A percentile compares a stretch with the other conserved stretches of the same genome.
These are phyloP conservation scores for Clarias batrachus DNA, from an alignment of 2,113 vertebrate species.

Conservation along the genomic window DNA sequence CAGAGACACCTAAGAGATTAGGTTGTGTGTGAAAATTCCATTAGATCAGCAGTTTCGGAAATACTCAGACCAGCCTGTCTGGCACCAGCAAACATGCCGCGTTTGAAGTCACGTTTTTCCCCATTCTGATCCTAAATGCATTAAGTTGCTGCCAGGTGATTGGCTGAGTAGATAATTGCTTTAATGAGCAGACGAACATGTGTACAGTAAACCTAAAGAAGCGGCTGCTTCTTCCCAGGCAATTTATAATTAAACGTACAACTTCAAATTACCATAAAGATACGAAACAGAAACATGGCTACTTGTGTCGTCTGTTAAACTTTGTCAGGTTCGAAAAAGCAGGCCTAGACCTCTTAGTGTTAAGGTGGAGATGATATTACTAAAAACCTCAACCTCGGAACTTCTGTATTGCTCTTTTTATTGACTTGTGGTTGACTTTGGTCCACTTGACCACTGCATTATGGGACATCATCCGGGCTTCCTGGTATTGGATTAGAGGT, in stretches of 20 bases:
- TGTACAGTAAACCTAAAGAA: too few species aligned
- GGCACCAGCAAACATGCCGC: too few species aligned
- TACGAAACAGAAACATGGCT: neutral
- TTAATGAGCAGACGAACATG: too few species aligned
- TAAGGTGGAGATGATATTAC: neutral
- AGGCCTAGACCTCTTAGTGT: neutral
- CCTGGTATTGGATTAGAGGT: neutral
- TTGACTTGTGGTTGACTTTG: neutral
- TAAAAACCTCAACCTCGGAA: neutral
- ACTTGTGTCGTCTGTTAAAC: neutral
- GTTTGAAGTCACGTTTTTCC: too few species aligned
- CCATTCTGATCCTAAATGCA: too few species aligned
- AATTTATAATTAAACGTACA: neutral
- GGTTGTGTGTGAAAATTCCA: too few species aligned
- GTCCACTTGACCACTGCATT: neutral
- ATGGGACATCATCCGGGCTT: neutral
- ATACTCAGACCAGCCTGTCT: too few species aligned
- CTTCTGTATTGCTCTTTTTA: neutral
- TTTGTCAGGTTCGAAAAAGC: neutral
- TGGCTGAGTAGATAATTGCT: too few species aligned
- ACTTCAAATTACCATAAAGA: neutral
- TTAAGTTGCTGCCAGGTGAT: too few species aligned
- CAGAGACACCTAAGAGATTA: too few species aligned
- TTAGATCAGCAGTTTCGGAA: too few species aligned
- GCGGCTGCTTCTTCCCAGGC: too few species aligned